Percentiles rank a stretch among this genome's conserved stretches.
Conservation (phyloP, 2,113 vertebrate species). For the Pontoporia blainvillei region DNA sequence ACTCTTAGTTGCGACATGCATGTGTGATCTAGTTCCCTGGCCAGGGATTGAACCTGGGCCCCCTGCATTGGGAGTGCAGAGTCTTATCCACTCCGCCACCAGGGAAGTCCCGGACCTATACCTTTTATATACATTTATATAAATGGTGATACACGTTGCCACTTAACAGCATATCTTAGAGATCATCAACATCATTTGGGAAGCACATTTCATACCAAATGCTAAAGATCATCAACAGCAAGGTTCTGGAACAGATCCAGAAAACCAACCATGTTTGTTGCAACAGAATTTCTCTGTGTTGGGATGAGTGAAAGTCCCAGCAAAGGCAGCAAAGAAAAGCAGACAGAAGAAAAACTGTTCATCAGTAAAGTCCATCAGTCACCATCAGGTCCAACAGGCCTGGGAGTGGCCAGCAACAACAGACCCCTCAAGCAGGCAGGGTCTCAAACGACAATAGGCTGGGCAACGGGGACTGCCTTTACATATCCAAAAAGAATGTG, state of each 20-base stretch:
- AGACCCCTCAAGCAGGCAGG: background rate
- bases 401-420: background rate
- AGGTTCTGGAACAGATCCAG: slow-evolving; percentile 33
- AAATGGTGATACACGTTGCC: background rate
- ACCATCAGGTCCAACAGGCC: background rate
- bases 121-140: background rate
- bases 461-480: background rate
- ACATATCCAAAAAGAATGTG: background rate
- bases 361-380: background rate
- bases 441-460: background rate
- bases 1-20: no score
- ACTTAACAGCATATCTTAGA: background rate
- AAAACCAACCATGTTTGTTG: slow-evolving; percentile 9
- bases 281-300: background rate
- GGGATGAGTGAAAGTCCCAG: background rate
- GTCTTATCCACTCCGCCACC: no score
- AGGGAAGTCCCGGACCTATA: background rate
- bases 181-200: slow-evolving; percentile 28
- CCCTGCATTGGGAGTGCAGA: no score
- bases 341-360: background rate
- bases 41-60: no score
- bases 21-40: no score
- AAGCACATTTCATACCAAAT: slow-evolving; percentile 46
- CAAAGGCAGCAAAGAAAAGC: slow-evolving; percentile 4
- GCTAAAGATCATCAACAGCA: slow-evolving; percentile 8